Evolutionary conservation across 2,797 vertebrate genomes (phyloP).

Genomic region (Falco cherrug): DNA sequence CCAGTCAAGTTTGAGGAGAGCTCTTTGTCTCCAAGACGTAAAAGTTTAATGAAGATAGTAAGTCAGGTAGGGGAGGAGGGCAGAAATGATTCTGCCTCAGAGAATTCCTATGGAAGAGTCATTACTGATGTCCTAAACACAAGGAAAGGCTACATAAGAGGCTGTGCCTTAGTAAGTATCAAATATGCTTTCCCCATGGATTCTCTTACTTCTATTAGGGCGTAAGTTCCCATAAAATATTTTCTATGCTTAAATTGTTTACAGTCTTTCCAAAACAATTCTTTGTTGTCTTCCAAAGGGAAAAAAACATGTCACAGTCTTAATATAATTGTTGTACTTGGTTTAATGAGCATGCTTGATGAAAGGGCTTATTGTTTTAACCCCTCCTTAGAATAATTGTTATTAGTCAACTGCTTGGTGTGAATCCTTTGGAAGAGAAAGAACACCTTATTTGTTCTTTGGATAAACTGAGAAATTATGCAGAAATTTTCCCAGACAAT

Average conservation of each 20-base stretch:
- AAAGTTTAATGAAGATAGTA: neutral
- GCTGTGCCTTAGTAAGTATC: neutral
- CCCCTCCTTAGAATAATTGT: neutral
- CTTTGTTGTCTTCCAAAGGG: neutral
- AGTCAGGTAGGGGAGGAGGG: neutral
- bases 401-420: neutral
- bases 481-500: neutral
- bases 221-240: neutral
- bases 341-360: slow-evolving; percentile 11
- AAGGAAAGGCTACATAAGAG: neutral
- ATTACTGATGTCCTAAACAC: neutral
- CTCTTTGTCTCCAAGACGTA: neutral
- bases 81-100: neutral
- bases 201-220: neutral
- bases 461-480: neutral
- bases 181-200: neutral
- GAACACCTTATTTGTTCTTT: neutral
- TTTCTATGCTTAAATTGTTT: neutral
- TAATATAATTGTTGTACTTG: neutral
- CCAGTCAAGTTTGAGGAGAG: neutral
- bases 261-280: neutral
- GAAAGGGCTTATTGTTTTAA: slow-evolving; percentile 9
- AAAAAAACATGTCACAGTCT: neutral
- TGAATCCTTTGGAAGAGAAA: neutral
- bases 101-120: neutral